phyloP scores from a whole-genome alignment of 2,797 vertebrate species.

The Coccyzus lansbergi region DNA sequence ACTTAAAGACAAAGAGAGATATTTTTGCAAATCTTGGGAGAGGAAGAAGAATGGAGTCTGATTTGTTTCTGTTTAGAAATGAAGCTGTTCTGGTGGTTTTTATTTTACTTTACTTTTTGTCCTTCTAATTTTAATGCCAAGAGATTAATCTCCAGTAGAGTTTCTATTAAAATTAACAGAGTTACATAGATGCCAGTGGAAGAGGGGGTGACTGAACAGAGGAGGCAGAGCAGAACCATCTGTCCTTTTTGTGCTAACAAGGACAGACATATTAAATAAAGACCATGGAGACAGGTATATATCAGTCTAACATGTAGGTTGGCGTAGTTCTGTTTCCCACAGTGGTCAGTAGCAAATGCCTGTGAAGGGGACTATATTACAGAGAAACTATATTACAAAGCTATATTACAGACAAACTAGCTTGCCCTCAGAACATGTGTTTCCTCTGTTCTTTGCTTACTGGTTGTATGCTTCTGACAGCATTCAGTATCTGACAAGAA shows the following conservation, averaged over 20 bases:
- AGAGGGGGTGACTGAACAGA: neutral
- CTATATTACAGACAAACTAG: neutral
- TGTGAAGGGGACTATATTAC: neutral
- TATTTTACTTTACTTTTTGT: neutral
- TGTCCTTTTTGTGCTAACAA: neutral
- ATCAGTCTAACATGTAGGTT: neutral
- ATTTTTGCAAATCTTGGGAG: neutral
- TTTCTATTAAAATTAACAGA: neutral
- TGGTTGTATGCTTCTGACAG: neutral
- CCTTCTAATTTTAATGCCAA: neutral
- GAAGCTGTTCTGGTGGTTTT: neutral
- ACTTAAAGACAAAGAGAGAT: neutral
- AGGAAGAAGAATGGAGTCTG: neutral
- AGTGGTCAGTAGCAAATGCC: neutral
- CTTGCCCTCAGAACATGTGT: neutral
- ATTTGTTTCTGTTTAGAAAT: neutral
- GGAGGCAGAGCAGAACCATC: neutral
- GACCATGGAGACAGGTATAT: neutral
- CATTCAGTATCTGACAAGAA: neutral
- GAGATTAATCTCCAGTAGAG: neutral
- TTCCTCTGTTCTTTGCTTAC: neutral
- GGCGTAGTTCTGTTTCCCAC: neutral
- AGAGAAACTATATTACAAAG: neutral
- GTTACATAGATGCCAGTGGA: neutral
- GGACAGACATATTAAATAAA: neutral